Base-by-base conservation (phyloP, 2,797 vertebrate genomes). In the Galaxias olidus region DNA sequence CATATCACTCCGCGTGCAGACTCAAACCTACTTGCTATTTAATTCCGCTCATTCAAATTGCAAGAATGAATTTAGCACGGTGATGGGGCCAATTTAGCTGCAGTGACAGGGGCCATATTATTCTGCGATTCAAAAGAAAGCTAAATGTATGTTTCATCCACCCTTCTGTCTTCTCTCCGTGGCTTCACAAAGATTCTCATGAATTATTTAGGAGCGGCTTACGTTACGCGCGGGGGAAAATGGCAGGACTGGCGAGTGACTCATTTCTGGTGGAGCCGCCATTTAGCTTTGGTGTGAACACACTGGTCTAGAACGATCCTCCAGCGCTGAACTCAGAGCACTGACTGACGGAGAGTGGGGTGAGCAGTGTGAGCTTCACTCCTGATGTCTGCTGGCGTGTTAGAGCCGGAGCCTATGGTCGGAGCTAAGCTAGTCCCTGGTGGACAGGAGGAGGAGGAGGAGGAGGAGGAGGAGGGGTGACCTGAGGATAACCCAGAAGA, bases 141-240 rank as follows among this genome's bases (percentile, higher is more conserved):
- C 59, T 43, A 48, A 68, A 69, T 50, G 17, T 20, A 62, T 59
- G 45, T 68, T 70, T 57, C 69, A 59, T 53, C 63, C 63, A 51
- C 46, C 69, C n/a, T n/a, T n/a, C 68, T 40, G 61, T 45, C 10
- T 47, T 30, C 30, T 17, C 56, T 50, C 18, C 42, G 53, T 54
- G 59, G 56, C 56, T 59, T 45, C 19, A 45, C 43, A 46, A 47
- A 47, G 14, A 45, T 18, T 4, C 42, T 66, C 41, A 65, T 71
- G 59, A 47, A 78, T 80, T 71, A 75, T 79, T 70, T 51, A 76
- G 8, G 43, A 11, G 0, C 1, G 51, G 19, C 42, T 74, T 74
- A 40, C 41, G 4, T 69, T 68, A 63, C 65, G 59, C 0, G 19
- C 42, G n/a, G 11, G 40, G 1, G 20, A 49, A 59, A 46, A 43